Conservation (phyloP, 2,113 vertebrate species). For the Cnemophilus loriae region DNA sequence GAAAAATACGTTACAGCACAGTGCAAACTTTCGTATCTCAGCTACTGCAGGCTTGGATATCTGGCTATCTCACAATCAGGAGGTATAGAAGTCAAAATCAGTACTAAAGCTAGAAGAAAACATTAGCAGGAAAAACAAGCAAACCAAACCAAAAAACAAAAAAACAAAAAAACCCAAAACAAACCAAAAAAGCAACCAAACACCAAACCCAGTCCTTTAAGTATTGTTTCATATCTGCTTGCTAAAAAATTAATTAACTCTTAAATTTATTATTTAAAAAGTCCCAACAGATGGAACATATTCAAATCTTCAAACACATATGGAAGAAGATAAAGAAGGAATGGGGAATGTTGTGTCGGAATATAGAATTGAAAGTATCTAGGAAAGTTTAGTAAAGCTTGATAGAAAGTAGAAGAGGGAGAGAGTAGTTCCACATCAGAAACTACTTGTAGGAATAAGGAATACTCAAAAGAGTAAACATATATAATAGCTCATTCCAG, state of each 20-base stretch:
- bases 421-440: neutral
- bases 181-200: neutral
- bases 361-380: neutral
- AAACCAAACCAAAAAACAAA: neutral
- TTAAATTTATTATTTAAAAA: neutral
- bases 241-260: neutral
- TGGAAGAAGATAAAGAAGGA: neutral
- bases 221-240: neutral
- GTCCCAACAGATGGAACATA: neutral
- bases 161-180: neutral
- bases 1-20: neutral
- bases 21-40: neutral
- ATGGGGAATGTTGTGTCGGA: neutral
- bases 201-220: neutral
- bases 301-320: neutral
- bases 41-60: neutral
- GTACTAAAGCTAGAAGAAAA: neutral
- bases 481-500: neutral
- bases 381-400: neutral
- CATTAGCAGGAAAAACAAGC: neutral
- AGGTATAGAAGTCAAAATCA: neutral
- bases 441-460: neutral
- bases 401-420: neutral
- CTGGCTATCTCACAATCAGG: neutral
- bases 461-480: neutral